Conservation (phyloP, 2,888 invertebrate genomes). For the Gandaritis pyraliata region DNA sequence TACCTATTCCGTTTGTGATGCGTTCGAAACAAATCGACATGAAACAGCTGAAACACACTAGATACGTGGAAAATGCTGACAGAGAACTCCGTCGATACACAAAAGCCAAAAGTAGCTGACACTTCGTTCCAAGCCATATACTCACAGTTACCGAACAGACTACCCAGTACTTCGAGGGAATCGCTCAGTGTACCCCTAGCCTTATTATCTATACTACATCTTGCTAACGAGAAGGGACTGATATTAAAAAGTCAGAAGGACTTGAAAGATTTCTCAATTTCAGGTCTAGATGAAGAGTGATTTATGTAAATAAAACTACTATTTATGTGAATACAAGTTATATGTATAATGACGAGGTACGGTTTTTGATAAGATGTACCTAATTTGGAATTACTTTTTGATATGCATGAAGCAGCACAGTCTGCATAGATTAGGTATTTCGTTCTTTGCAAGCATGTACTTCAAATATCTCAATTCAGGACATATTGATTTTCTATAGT, state of each 20-base stretch:
- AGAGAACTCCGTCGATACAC: constrained; percentile 59
- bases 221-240: constrained; percentile 92
- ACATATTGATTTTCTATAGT: too few species aligned
- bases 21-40: constrained; percentile 94
- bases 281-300: constrained; percentile 58
- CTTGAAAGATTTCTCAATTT: constrained; percentile 80
- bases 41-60: constrained; percentile 90
- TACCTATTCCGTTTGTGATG: constrained; percentile 91
- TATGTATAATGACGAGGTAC: too few species aligned
- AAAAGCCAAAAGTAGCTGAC: constrained; percentile 67
- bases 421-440: too few species aligned
- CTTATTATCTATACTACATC: constrained; percentile 91
- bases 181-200: constrained; percentile 91
- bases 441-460: too few species aligned
- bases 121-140: constrained; percentile 85
- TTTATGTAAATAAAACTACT: constrained; percentile 5
- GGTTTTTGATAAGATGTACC: background rate
- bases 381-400: background rate
- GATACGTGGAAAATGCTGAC: constrained; percentile 89
- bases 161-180: constrained; percentile 86
- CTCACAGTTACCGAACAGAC: constrained; percentile 79
- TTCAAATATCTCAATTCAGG: too few species aligned
- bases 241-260: constrained; percentile 79
- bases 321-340: background rate
- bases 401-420: background rate